Evolutionary conservation across 1,140 invertebrate species (phyloP).

Genomic region (Holotrichia oblita): DNA sequence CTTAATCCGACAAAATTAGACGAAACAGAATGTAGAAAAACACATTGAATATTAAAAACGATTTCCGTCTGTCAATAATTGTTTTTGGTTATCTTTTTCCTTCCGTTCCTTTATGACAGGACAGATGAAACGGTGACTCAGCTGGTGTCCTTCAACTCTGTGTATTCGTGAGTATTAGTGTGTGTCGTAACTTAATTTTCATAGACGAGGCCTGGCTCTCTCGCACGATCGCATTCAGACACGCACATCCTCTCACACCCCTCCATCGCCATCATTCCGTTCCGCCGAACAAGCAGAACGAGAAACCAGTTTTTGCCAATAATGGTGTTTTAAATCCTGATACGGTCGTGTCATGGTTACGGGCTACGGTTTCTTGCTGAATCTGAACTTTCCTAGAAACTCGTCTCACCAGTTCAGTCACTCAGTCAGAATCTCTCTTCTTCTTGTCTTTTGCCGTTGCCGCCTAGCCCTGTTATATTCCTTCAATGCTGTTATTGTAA

Average conservation of each 20-base stretch:
- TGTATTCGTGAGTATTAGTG: neutral
- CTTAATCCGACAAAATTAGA: neutral
- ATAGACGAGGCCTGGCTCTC: neutral
- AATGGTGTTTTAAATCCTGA: constrained; percentile 49
- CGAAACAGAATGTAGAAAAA: constrained; percentile 19
- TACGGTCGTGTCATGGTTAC: constrained; percentile 48
- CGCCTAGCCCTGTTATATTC: too few relatives aligned
- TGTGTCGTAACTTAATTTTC: constrained; percentile 36
- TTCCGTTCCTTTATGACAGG: neutral
- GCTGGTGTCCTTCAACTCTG: constrained; percentile 3
- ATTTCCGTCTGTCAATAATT: neutral
- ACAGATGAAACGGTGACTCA: constrained; percentile 38
- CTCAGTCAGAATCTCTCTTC: neutral
- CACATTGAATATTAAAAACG: neutral
- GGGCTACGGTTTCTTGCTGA: constrained; percentile 46
- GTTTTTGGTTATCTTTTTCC: neutral
- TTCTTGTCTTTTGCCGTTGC: neutral
- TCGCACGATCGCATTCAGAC: constrained; percentile 35
- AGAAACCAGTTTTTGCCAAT: constrained; percentile 49
- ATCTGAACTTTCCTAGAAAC: constrained; percentile 47
- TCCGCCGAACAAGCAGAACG: constrained; percentile 40
- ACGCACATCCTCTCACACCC: constrained; percentile 40
- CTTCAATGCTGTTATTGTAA: constrained; percentile 20
- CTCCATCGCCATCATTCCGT: neutral
- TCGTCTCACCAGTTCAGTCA: constrained; percentile 42